Evolutionary conservation across 2,888 invertebrate species (phyloP).

Genomic region (Laspeyria flexula): DNA sequence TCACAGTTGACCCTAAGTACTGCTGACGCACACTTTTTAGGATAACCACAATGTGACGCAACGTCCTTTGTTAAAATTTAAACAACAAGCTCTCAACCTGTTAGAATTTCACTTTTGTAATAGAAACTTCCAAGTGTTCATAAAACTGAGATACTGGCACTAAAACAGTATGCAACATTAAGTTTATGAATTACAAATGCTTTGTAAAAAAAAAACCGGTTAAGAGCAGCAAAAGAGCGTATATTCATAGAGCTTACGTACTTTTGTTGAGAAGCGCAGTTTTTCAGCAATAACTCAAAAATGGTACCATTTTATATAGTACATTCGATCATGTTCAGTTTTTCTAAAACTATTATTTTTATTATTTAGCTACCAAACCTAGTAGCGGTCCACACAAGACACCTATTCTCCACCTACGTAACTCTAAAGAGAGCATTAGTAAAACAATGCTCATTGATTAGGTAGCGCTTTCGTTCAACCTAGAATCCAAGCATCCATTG

Average conservation of each 20-base stretch:
- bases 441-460: neutral
- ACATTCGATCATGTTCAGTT: no score
- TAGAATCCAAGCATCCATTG: neutral
- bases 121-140: neutral
- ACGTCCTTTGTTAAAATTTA: slow-evolving; percentile 17
- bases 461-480: neutral
- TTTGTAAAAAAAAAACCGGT: no score
- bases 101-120: neutral
- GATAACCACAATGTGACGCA: slow-evolving; percentile 15
- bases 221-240: no score
- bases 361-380: no score
- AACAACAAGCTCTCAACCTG: slow-evolving; percentile 4
- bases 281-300: no score
- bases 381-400: no score
- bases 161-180: neutral
- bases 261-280: no score
- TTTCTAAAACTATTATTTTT: no score
- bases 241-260: no score
- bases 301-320: no score
- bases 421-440: neutral
- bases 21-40: slow-evolving; percentile 12
- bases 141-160: neutral
- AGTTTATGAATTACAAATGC: no score
- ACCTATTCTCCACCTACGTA: no score
- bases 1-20: slow-evolving; percentile 18